These are phyloP conservation scores for Hafferia zeledoni DNA, from an alignment of 2,797 vertebrate species.

Conservation along the genomic window DNA sequence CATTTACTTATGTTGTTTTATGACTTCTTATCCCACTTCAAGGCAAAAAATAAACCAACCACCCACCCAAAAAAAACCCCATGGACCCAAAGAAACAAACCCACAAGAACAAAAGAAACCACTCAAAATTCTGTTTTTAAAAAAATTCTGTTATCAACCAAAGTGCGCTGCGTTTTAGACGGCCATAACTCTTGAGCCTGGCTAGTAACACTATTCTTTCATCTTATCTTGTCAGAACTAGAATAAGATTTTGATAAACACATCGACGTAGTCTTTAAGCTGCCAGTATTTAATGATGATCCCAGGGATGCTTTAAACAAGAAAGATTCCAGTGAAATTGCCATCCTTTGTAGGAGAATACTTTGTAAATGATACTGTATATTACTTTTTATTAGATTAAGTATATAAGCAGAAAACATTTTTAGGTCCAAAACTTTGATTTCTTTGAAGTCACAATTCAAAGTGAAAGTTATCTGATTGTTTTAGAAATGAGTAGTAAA, in stretches of 20 bases:
- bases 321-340: not conserved
- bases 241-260: not conserved
- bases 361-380: not conserved
- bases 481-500: not conserved
- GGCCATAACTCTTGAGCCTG: not conserved
- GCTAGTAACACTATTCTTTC: not conserved
- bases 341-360: not conserved
- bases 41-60: rapidly evolving
- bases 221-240: not conserved
- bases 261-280: not conserved
- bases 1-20: not conserved
- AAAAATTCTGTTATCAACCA: rapidly evolving
- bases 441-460: constrained; percentile 46
- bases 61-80: rapidly evolving
- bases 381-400: constrained; percentile 31
- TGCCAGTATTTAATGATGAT: not conserved
- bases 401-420: not conserved
- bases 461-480: not conserved
- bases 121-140: not conserved
- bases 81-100: not conserved
- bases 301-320: not conserved
- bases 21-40: not conserved
- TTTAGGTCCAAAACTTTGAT: not conserved
- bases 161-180: not conserved
- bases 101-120: rapidly evolving